phyloP scores from a whole-genome alignment of 2,888 invertebrate species.

The Drosophila multiciliata region DNA sequence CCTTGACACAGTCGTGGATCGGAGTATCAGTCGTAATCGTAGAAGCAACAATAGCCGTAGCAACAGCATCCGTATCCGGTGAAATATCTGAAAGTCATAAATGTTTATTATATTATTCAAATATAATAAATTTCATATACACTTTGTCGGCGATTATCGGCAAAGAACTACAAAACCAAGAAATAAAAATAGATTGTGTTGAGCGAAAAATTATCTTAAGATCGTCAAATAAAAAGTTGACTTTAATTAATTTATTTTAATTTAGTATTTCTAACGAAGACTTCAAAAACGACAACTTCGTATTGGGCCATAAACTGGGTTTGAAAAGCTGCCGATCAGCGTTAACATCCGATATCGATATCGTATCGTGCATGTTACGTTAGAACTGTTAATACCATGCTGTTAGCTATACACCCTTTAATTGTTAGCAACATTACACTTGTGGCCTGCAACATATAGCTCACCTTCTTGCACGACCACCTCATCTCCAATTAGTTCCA shows the following conservation, averaged over 20 bases:
- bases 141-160: too few species aligned
- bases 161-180: too few species aligned
- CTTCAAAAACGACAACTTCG: not conserved
- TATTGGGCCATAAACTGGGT: not conserved
- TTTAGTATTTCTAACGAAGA: not conserved
- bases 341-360: not conserved
- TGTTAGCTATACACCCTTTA: not conserved
- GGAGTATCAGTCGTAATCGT: constrained; percentile 7
- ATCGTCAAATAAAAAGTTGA: too few species aligned
- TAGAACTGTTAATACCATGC: not conserved
- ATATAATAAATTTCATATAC: not conserved
- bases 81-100: constrained; percentile 23
- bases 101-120: not conserved
- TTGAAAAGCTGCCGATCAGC: not conserved
- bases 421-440: not conserved
- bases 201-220: too few species aligned
- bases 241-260: too few species aligned
- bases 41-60: not conserved
- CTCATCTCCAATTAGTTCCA: constrained; percentile 80
- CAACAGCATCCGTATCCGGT: constrained; percentile 19
- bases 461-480: constrained; percentile 45
- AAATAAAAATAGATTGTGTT: too few species aligned
- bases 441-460: not conserved
- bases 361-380: not conserved
- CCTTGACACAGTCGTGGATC: constrained; percentile 85